Base-by-base conservation (phyloP, 2,113 vertebrate species). In the Marcusenius ussheri region DNA sequence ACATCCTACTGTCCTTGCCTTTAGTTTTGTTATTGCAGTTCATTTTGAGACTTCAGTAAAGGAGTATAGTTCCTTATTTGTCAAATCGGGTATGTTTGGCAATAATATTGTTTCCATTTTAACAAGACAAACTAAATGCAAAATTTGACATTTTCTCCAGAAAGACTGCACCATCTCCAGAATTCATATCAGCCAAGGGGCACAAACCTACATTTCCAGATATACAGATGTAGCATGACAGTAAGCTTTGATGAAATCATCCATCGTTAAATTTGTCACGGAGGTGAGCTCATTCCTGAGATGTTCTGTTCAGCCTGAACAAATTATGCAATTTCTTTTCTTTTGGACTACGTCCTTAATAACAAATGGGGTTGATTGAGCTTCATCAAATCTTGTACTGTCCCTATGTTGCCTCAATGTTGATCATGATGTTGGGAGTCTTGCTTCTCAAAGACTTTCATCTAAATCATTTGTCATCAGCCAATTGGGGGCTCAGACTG, bases 21-120 rank as follows among this genome's bases (percentile, higher is more conserved):
- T 46, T 45, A 84, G 21, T 46, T 47, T 10, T 9, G 39, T n/a
- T 84, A 9, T 46, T 46, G 39, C 21, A 84, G 39, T 84, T 46
- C 9, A 24, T 84, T 84, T 84, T 47, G 39, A 84, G 35, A 24
- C 83, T 83, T 46, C 31, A 45, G 80, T 6, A 83, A 21, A 46
- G 42, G 80, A 46, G 42, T 21, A 83, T 83, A 45, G 21, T 83
- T 80, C 15, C 74, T 86, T 53, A 51, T 87, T 87, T 85, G 45
- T n/a, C 8, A 27, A 24, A 35, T 35, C 2, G 31, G 24, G 17
- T 6, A 87, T 17, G 17, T 87, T 87, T 87, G 11, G 50, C 47
- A 87, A 56, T 87, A 87, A 87, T 35, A 87, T 87, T 53, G 50
- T 50, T 87, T 87, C 47, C 53, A 50, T 39, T 87, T 53, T 56